Evolutionary conservation across 2,797 vertebrate genomes (phyloP).

Genomic region (Semaprochilodus insignis): DNA sequence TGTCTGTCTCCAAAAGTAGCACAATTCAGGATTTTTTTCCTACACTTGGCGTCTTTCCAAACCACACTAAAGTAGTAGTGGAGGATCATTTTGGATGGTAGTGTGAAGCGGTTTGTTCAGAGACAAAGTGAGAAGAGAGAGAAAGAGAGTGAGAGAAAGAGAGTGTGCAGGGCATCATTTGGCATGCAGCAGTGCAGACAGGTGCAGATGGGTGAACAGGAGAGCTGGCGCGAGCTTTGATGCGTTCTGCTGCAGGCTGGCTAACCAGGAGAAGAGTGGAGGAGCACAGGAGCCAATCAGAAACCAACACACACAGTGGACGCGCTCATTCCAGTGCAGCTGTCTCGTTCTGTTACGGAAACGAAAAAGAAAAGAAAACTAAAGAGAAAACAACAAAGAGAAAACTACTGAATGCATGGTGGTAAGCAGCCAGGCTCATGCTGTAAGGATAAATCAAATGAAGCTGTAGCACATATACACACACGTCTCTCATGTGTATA

Average conservation of each 20-base stretch:
- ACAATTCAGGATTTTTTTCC: conserved; percentile 30
- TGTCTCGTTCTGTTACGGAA: conserved; percentile 57
- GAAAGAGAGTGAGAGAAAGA: conserved; percentile 17
- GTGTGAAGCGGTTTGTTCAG: conserved; percentile 44
- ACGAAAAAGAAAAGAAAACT: conserved; percentile 47
- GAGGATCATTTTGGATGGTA: conserved; percentile 38
- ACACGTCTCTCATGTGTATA: conserved; percentile 49
- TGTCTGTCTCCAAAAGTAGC: conserved; percentile 24
- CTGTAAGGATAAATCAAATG: conserved; percentile 62
- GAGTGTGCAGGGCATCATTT: conserved; percentile 36
- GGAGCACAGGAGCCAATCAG: conserved; percentile 49
- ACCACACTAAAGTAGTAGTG: conserved; percentile 28
- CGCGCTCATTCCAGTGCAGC: conserved; percentile 59
- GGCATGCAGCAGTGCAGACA: conserved; percentile 59
- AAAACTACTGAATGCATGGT: conserved; percentile 47
- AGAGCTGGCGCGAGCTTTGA: conserved; percentile 46
- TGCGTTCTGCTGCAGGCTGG: conserved; percentile 52
- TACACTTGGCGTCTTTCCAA: conserved; percentile 17
- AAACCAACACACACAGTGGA: conserved; percentile 41
- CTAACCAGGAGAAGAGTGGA: conserved; percentile 54
- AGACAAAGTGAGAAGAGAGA: neutral
- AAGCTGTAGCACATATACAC: conserved; percentile 59
- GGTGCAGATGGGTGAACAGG: conserved; percentile 54
- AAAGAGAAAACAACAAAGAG: conserved; percentile 33
- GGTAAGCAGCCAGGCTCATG: conserved; percentile 63